Conservation (phyloP, 2,113 vertebrate species). For the Neofelis nebulosa region DNA sequence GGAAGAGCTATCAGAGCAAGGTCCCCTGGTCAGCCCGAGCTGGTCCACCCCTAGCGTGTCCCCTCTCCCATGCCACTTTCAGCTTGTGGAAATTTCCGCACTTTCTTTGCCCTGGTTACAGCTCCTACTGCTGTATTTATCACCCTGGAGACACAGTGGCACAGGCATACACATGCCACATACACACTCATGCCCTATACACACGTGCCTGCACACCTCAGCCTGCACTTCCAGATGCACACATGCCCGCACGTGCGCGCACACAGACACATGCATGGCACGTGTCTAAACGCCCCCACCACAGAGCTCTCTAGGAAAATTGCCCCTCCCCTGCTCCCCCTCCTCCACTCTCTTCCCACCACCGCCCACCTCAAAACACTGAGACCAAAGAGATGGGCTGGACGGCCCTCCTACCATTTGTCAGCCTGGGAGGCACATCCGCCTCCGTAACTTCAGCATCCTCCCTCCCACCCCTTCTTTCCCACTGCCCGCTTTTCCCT, state of each 20-base stretch:
- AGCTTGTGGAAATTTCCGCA: constrained; percentile 74
- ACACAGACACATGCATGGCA: background rate
- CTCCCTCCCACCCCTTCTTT: background rate
- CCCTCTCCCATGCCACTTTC: constrained; percentile 22
- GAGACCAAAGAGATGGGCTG: constrained; percentile 56
- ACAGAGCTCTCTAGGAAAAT: constrained; percentile 75
- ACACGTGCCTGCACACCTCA: constrained; percentile 49
- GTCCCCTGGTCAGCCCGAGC: background rate
- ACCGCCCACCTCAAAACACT: constrained; percentile 45
- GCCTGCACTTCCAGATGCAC: background rate
- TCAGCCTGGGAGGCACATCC: constrained; percentile 40
- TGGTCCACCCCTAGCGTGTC: background rate
- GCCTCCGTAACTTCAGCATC: background rate
- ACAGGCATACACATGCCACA: background rate
- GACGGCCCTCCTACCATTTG: constrained; percentile 43
- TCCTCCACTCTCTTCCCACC: constrained; percentile 56
- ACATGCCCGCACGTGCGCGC: background rate
- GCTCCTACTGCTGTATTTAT: constrained; percentile 67
- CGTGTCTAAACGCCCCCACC: constrained; percentile 9
- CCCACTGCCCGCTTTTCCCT: too few species aligned
- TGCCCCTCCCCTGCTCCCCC: background rate
- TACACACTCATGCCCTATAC: background rate
- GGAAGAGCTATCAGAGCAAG: background rate
- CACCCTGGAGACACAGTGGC: constrained; percentile 78
- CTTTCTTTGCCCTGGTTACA: constrained; percentile 70